A percentile compares a stretch with the other conserved stretches of the same genome.
phyloP scores from a whole-genome alignment of 2,113 vertebrate genomes.

The Tyrannus savana region DNA sequence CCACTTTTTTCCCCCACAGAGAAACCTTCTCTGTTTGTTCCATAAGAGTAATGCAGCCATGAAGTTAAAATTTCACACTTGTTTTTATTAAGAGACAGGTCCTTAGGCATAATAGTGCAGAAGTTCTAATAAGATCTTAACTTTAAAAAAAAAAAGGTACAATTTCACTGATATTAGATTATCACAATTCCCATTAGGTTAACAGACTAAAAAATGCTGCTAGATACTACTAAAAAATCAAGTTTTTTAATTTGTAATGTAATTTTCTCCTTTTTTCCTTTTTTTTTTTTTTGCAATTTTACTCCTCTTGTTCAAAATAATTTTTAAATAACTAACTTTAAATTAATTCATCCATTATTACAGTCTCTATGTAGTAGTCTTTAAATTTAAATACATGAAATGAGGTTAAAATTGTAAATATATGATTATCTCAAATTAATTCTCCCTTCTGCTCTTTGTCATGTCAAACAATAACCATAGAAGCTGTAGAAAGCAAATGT shows the following conservation, averaged over 20 bases:
- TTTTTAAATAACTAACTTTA: not conserved
- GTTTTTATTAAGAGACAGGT: not conserved
- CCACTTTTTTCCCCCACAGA: not conserved
- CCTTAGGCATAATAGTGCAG: not conserved
- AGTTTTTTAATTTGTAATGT: not conserved
- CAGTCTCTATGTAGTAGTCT: not conserved
- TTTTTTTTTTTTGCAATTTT: not conserved
- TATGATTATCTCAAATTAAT: not conserved
- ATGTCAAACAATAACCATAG: not conserved
- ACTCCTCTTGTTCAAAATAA: not conserved
- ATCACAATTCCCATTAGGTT: not conserved
- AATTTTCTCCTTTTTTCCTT: not conserved
- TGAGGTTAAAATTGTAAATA: not conserved
- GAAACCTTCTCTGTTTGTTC: not conserved
- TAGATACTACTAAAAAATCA: accelerated
- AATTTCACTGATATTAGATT: not conserved
- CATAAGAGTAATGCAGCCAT: not conserved
- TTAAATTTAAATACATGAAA: not conserved
- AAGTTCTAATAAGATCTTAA: not conserved
- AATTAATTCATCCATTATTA: not conserved
- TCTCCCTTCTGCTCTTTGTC: not conserved
- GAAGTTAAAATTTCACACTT: not conserved
- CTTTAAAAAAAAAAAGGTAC: not conserved
- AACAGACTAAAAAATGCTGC: not conserved
- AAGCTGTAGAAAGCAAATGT: not conserved